Evolutionary conservation across 2,113 vertebrate species (phyloP).

Genomic region (Atractosteus spatula): DNA sequence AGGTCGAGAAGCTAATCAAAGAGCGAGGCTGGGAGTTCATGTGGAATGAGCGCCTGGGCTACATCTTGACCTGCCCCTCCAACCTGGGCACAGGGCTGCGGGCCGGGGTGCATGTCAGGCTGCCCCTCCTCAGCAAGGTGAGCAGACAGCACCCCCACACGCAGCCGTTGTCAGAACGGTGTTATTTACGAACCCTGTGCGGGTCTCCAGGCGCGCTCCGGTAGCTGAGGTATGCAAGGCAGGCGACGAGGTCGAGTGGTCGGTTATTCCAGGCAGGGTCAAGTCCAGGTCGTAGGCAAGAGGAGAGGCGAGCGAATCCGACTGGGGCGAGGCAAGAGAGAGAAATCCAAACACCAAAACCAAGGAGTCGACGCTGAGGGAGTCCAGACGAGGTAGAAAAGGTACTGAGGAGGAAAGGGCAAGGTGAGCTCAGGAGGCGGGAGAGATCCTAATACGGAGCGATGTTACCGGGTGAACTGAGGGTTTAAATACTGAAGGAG

Average conservation of each 20-base stretch:
- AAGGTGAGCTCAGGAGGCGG: too few relatives aligned
- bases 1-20: constrained; percentile 87
- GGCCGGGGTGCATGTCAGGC: constrained; percentile 83
- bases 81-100: constrained; percentile 87
- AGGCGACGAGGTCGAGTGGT: background rate
- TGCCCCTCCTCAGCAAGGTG: constrained; percentile 84
- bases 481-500: too few relatives aligned
- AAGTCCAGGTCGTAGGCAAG: too few relatives aligned
- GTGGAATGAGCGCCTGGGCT: constrained; percentile 88
- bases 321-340: too few relatives aligned
- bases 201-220: background rate
- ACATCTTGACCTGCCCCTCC: constrained; percentile 85
- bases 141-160: background rate
- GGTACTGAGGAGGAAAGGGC: too few relatives aligned
- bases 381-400: too few relatives aligned
- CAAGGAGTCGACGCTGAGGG: too few relatives aligned
- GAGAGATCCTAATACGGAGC: too few relatives aligned
- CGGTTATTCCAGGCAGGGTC: background rate
- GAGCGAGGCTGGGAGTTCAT: constrained; percentile 92
- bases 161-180: background rate
- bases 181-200: background rate
- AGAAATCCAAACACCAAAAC: too few relatives aligned
- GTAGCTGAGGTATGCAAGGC: background rate
- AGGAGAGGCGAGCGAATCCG: too few relatives aligned
- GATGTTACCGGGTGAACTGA: too few relatives aligned